Evolutionary conservation across 2,888 invertebrate species (phyloP), one percentile per base, ranked within the genome.

Genomic region (Drosophila neotestacea): DNA sequence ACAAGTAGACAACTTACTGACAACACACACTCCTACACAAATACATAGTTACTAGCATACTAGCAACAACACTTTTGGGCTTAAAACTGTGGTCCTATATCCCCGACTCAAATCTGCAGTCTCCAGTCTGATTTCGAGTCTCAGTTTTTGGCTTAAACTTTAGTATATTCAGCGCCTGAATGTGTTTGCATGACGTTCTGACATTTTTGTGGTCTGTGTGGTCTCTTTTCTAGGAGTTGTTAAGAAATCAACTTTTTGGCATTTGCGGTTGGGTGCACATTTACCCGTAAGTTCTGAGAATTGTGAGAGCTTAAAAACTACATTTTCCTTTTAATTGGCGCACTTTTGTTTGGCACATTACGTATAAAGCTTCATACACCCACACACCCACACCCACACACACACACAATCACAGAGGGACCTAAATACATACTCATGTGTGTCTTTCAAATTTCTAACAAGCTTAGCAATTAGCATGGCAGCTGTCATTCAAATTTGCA

Each of bases 291-390:
- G 66, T 63, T 47, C 30, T 42, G 62, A 44, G 66, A 66, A 62
- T 67, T 74, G 59, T 56, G 58, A 72, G 64, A 86, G 89, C 82
- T 84, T 89, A 85, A 89, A 87, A 89, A 75, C 71, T 61, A 65
- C 70, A 84, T 85, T 88, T 84, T 69, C 52, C 73, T 85, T 73
- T 85, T 89, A 89, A 85, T 89, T 88, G 90, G 90, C 81, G 88
- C 84, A 86, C 88, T 88, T 85, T 88, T 86, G 90, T 84, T 85
- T 79, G 73, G 73, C 70, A 73, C 73, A 82, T 79, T 74, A 76
- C 58, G 16, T 48, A 30, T 16, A 56, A 56, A 5, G n/a, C 22
- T 16, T n/a, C n/a, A n/a, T n/a, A 67, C 58, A 73, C 54, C 64
- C 39, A 52, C 16, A 62, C 22, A 22, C 22, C 22, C 22, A 22